A percentile compares a stretch with the other conserved stretches of the same genome.
Conservation (phyloP, 2,113 vertebrate genomes). For the Lamprologus speciosus region DNA sequence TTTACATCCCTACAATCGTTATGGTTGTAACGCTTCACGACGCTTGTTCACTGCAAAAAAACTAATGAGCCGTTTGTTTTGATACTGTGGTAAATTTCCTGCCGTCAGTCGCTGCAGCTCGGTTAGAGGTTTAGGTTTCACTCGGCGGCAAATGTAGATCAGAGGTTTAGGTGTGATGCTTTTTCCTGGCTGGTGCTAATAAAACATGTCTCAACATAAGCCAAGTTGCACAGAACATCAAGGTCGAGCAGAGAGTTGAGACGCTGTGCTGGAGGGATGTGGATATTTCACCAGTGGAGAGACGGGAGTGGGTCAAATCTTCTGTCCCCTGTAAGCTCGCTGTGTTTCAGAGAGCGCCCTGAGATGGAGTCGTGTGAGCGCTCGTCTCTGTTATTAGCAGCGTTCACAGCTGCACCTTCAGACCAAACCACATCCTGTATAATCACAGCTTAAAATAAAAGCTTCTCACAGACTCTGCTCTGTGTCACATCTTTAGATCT, state of each 20-base stretch:
- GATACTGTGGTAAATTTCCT: neutral
- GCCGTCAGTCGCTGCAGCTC: neutral
- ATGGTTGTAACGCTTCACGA: fast-evolving
- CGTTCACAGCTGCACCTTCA: neutral
- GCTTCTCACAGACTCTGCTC: neutral
- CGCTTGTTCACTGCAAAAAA: neutral
- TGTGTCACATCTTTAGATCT: neutral
- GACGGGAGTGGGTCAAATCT: neutral
- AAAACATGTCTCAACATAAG: constrained; percentile 20
- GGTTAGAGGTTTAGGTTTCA: neutral
- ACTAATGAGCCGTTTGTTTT: fast-evolving
- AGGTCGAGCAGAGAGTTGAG: neutral
- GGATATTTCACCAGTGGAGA: neutral
- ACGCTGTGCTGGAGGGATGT: neutral
- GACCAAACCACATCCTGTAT: constrained; percentile 19
- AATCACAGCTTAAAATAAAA: neutral
- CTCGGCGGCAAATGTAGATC: neutral
- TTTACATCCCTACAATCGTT: neutral
- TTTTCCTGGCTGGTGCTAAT: neutral
- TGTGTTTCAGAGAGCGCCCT: neutral
- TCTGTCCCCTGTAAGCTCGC: neutral
- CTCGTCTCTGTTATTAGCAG: constrained; percentile 16
- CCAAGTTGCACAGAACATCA: neutral
- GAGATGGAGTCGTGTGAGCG: neutral
- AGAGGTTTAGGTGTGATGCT: neutral